Evolutionary conservation across 2,888 invertebrate genomes (phyloP).

Genomic region (Phyllotreta striolata): DNA sequence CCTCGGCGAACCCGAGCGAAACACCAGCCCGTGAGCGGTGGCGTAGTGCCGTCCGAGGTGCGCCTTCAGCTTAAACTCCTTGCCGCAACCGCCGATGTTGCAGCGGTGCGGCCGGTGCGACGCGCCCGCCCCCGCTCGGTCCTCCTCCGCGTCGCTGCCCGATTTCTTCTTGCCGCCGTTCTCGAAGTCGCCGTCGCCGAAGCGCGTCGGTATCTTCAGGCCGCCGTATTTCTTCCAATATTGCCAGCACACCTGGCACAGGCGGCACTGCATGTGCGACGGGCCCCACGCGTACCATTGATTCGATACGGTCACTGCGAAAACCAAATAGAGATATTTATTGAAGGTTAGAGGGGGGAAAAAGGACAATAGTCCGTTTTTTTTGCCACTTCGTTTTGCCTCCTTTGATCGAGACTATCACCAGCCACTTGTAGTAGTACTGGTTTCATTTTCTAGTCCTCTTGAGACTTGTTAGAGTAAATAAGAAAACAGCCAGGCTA

Average conservation of each 20-base stretch:
- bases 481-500: too few species aligned
- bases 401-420: neutral
- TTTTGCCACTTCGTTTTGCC: slow-evolving; percentile 1
- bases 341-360: too few species aligned
- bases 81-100: slow-evolving; percentile 89
- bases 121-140: slow-evolving; percentile 61
- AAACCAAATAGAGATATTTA: too few species aligned
- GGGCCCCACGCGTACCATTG: slow-evolving; percentile 99
- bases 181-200: slow-evolving; percentile 62
- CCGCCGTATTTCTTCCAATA: slow-evolving; percentile 99
- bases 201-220: slow-evolving; percentile 78
- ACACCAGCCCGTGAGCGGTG: slow-evolving; percentile 84
- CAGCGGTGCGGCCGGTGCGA: slow-evolving; percentile 87
- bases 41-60: slow-evolving; percentile 94
- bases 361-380: too few species aligned
- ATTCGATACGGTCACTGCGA: slow-evolving; percentile 74
- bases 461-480: too few species aligned
- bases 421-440: slow-evolving; percentile 2
- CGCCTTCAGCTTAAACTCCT: slow-evolving; percentile 95
- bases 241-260: slow-evolving; percentile 94
- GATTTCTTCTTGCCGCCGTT: slow-evolving; percentile 62
- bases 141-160: slow-evolving; percentile 63
- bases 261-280: slow-evolving; percentile 88
- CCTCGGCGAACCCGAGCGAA: slow-evolving; percentile 80
- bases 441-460: neutral